Conservation (phyloP, 2,888 invertebrate genomes). For the Agonum fuliginosum region DNA sequence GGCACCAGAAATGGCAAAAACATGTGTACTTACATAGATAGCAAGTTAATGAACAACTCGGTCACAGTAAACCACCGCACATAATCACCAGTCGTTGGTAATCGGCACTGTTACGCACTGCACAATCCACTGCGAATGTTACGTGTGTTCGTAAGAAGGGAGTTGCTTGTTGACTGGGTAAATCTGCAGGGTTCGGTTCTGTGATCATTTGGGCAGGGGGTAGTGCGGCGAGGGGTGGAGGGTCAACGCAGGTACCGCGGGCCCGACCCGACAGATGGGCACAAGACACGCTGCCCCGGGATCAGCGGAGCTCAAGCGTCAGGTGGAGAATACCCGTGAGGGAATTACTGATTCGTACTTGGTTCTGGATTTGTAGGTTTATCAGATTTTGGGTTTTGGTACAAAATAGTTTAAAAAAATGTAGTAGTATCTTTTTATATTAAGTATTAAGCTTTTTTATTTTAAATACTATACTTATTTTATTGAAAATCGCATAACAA, state of each 20-base stretch:
- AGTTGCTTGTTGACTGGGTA: constrained; percentile 13
- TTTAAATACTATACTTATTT: no score
- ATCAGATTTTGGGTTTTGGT: not conserved
- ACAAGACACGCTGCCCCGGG: constrained; percentile 39
- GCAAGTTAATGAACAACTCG: constrained; percentile 69
- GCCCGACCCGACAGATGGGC: constrained; percentile 54
- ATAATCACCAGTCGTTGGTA: constrained; percentile 11
- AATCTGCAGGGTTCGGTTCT: constrained; percentile 39
- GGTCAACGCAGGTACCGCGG: constrained; percentile 3
- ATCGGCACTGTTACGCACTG: constrained; percentile 39
- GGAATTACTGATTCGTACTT: not conserved
- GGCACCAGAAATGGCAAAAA: constrained; percentile 71
- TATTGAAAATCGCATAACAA: no score
- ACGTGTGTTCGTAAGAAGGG: constrained; percentile 11
- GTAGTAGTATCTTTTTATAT: not conserved
- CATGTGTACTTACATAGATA: constrained; percentile 71
- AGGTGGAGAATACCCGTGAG: constrained; percentile 14
- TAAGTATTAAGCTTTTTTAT: no score
- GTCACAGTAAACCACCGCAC: constrained; percentile 66
- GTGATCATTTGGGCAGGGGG: constrained; percentile 37
- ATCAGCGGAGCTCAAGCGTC: constrained; percentile 18
- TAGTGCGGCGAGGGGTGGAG: not conserved
- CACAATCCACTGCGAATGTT: not conserved
- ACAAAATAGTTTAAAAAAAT: not conserved
- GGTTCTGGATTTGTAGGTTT: not conserved